Conservation (phyloP, 2,888 invertebrate genomes). For the Drosophila seclusa region DNA sequence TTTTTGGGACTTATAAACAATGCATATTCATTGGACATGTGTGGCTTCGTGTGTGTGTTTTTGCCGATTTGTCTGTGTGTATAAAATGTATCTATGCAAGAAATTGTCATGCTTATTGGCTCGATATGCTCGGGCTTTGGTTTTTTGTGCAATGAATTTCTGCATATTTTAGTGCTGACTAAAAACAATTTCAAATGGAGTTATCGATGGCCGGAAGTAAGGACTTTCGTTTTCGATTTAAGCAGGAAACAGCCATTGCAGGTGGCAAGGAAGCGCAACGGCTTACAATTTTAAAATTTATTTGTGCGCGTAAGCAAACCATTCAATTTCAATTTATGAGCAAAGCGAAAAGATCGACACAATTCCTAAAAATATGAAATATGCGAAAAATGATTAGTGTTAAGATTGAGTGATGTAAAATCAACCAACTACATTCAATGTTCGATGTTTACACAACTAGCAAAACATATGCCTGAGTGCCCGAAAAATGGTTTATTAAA, state of each 20-base stretch:
- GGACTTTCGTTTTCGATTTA: not conserved
- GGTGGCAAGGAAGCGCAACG: not conserved
- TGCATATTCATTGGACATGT: slow-evolving; percentile 51
- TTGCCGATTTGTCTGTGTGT: slow-evolving; percentile 19
- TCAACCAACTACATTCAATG: not conserved
- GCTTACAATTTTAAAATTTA: not conserved
- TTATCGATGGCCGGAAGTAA: slow-evolving; percentile 31
- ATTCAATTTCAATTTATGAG: not conserved
- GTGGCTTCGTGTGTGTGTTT: slow-evolving; percentile 11
- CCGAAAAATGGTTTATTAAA: not conserved
- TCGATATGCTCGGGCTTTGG: slow-evolving; percentile 34
- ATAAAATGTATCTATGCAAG: slow-evolving; percentile 49
- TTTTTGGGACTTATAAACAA: slow-evolving; percentile 51
- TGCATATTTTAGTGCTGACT: slow-evolving; percentile 44
- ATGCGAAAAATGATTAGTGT: not conserved
- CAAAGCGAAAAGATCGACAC: not conserved
- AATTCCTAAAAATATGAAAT: not conserved
- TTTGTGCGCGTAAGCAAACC: not conserved
- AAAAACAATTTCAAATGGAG: slow-evolving; percentile 49
- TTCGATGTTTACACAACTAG: not conserved
- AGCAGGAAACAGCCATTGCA: not conserved
- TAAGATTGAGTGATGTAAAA: not conserved
- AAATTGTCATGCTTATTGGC: slow-evolving; percentile 68
- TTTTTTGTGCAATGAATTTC: slow-evolving; percentile 50
- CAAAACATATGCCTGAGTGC: not conserved